A percentile compares a stretch with the other conserved stretches of the same genome.
phyloP scores from a whole-genome alignment of 2,113 vertebrate genomes.

The Tympanuchus pallidicinctus region DNA sequence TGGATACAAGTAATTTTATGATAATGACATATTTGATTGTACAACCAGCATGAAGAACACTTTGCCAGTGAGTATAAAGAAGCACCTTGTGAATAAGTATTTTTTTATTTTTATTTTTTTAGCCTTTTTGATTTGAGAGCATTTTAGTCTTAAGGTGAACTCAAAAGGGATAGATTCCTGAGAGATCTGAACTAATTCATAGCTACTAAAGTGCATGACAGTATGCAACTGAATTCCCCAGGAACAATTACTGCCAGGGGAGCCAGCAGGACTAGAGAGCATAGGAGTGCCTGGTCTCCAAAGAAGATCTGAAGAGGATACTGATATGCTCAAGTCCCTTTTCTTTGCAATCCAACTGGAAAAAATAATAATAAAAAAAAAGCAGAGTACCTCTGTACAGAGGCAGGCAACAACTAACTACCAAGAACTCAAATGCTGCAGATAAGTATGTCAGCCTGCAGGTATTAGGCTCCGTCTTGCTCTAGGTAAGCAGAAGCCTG shows the following conservation, averaged over 20 bases:
- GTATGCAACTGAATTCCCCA: fast-evolving
- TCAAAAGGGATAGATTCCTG: neutral
- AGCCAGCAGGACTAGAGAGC: neutral
- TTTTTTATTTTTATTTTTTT: neutral
- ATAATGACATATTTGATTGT: neutral
- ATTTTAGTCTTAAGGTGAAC: neutral
- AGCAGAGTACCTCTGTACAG: neutral
- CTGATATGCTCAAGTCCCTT: neutral
- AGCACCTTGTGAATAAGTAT: neutral
- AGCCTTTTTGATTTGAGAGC: neutral
- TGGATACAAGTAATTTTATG: neutral
- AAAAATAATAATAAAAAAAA: neutral
- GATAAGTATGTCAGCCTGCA: neutral
- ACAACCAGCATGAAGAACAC: neutral
- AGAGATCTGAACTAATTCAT: neutral
- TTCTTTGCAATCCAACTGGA: neutral
- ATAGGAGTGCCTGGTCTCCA: neutral
- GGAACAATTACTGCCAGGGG: neutral
- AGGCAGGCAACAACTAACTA: neutral
- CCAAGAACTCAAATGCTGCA: neutral
- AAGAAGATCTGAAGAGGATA: neutral
- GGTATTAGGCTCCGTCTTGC: neutral
- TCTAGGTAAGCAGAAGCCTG: neutral
- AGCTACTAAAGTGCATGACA: neutral
- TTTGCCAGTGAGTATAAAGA: neutral